Conservation (phyloP, 2,888 invertebrate genomes). For the Drosophila birchii region DNA sequence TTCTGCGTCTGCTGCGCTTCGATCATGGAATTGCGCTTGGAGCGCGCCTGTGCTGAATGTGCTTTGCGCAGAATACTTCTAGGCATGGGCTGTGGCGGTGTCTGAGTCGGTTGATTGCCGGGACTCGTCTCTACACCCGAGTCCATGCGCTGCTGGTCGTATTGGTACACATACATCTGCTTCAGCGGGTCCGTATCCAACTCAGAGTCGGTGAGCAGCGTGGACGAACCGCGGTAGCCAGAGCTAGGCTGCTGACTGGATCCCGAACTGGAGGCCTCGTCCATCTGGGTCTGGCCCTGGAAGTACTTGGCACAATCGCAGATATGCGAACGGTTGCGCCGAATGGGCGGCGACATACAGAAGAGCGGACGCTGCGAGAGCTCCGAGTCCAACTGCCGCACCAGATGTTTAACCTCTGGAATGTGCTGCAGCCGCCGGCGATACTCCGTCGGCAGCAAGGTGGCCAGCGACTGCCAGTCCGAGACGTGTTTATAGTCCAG, state of each 20-base stretch:
- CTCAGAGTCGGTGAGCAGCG: constrained; percentile 90
- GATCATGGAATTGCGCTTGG: constrained; percentile 92
- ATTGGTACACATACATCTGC: constrained; percentile 91
- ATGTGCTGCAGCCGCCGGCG: constrained; percentile 90
- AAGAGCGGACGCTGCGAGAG: constrained; percentile 87
- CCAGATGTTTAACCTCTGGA: constrained; percentile 88
- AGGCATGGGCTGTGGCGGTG: constrained; percentile 88
- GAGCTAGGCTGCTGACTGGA: constrained; percentile 87
- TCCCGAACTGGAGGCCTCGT: constrained; percentile 89
- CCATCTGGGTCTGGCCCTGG: constrained; percentile 86
- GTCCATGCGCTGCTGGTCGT: constrained; percentile 89
- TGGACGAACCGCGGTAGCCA: constrained; percentile 94
- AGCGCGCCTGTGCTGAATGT: constrained; percentile 83
- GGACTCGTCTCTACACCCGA: constrained; percentile 85
- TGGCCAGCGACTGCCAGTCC: constrained; percentile 97
- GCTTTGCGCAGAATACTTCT: constrained; percentile 83
- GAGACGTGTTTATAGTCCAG: constrained; percentile 93
- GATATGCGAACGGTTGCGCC: constrained; percentile 86
- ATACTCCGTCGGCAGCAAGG: constrained; percentile 94
- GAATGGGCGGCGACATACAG: constrained; percentile 87
- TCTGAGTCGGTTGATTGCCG: constrained; percentile 84
- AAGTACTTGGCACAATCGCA: constrained; percentile 84
- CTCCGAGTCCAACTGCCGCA: constrained; percentile 84
- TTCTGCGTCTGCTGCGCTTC: constrained; percentile 87
- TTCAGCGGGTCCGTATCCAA: constrained; percentile 84